Base-by-base conservation (phyloP, 2,113 vertebrate species). In the Sapayoa aenigma region DNA sequence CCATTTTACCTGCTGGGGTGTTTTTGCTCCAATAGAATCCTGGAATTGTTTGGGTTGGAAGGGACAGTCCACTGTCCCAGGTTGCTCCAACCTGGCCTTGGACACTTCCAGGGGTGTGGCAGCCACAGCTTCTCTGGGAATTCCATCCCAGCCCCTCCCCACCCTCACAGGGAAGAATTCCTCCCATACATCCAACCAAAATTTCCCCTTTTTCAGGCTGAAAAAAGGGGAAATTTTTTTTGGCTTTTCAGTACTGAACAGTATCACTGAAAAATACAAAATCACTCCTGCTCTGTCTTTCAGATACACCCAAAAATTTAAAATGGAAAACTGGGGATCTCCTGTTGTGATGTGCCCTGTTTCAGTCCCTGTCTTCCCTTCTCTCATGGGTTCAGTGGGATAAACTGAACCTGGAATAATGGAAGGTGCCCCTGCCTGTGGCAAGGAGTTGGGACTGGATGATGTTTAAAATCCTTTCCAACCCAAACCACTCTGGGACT, bases 51-150 rank as follows among this genome's bases (percentile, higher is more conserved):
- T 77, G n/a, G 41, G 25, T 62, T 12, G 56, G 35, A 71, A 47
- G 55, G 30, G 56, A n/a, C n/a, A n/a, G n/a, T 4, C 42, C 49
- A 63, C 27, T 5, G 0, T 3, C 49, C 42, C 63, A 63, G 49
- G 35, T 0, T 63, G 12, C 56, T 63, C 63, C 72, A 55, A 0
- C 30, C 35, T 33, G 41, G 8, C 31, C 49, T 42, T 27, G 56
- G 35, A 4, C 42, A 37, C 31, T 37, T 0, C 63, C 72, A 84
- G 79, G 56, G 12, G 5, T 37, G 49, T 35, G 12, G 8, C 55
- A 83, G 63, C 55, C 79, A 42, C 55, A 62, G 55, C 47, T 76
- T 0, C 71, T 62, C 47, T 68, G 62, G 14, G 5, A 16, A 53
- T 2, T 33, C 49, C 30, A 33, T 79, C 31, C 77, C 77, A 66